These are phyloP conservation scores for Augiades crinisus DNA, from an alignment of 2,888 invertebrate species.

Conservation along the genomic window DNA sequence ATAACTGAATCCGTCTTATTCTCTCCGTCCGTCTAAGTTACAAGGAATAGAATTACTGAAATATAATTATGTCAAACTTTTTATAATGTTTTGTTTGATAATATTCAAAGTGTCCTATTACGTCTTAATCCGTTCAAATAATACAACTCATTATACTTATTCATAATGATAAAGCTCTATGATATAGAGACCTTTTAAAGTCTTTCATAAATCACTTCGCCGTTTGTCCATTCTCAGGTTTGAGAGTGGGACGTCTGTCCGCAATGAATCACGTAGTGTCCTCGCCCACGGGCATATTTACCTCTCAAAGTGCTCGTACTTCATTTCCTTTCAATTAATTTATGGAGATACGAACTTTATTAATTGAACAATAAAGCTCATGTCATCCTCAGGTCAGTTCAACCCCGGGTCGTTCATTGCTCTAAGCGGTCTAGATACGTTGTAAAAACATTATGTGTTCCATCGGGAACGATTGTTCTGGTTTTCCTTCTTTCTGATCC, in stretches of 20 bases:
- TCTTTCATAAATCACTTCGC: conserved; percentile 22
- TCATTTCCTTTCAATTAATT: conserved; percentile 41
- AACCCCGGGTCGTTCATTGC: conserved; percentile 59
- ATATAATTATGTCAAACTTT: background rate
- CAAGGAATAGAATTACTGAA: too few species aligned
- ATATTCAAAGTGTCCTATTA: conserved; percentile 1
- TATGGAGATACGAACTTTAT: conserved; percentile 44
- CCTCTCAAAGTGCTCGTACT: conserved; percentile 53
- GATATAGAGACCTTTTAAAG: conserved; percentile 17
- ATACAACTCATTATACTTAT: conserved; percentile 10
- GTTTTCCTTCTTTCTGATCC: too few species aligned
- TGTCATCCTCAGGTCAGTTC: conserved; percentile 31
- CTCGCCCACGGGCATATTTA: conserved; percentile 68
- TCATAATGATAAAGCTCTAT: conserved; percentile 15
- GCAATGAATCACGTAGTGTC: conserved; percentile 66
- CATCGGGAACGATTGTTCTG: conserved; percentile 20
- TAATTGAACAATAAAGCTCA: conserved; percentile 39
- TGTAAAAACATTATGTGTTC: conserved; percentile 32
- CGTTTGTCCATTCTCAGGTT: conserved; percentile 41
- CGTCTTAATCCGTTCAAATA: conserved; percentile 12
- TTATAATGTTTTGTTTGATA: too few species aligned
- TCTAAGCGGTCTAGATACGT: conserved; percentile 40
- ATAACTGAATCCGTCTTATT: too few species aligned
- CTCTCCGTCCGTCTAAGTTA: too few species aligned
- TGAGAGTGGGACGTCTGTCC: conserved; percentile 54